phyloP scores from a whole-genome alignment of 2,888 invertebrate genomes.

The Pristionchus exspectatus region DNA sequence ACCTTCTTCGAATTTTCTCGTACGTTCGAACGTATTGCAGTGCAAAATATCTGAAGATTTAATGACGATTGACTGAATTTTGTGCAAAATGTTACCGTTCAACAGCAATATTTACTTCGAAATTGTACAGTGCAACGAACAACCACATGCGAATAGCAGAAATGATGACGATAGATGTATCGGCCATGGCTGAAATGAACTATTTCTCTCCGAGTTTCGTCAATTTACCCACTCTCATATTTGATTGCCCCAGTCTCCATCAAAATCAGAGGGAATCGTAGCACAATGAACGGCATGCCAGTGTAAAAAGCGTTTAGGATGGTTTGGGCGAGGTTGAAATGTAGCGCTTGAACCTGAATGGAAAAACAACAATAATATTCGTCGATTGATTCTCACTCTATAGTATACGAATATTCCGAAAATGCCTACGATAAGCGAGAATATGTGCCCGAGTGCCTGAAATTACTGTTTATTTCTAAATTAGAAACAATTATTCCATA shows the following conservation, averaged over 20 bases:
- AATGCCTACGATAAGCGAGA: background rate
- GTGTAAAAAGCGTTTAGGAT: constrained; percentile 2
- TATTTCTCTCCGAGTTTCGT: background rate
- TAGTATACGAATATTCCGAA: constrained; percentile 1
- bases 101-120: constrained; percentile 18
- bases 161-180: background rate
- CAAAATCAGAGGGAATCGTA: constrained; percentile 37
- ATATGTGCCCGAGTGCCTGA: background rate
- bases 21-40: background rate
- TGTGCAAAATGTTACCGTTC: background rate
- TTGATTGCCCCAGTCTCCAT: constrained; percentile 12
- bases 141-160: background rate
- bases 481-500: background rate
- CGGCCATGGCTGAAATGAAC: constrained; percentile 3
- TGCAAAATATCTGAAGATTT: background rate
- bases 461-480: background rate
- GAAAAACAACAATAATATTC: background rate
- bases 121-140: constrained; percentile 24
- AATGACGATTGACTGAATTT: background rate
- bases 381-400: background rate
- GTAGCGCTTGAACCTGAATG: constrained; percentile 8
- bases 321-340: background rate
- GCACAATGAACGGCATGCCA: constrained; percentile 6
- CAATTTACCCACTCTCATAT: constrained; percentile 3
- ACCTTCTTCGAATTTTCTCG: background rate